Evolutionary conservation across 2,888 invertebrate species (phyloP).

Genomic region (Priocnemis perturbator): DNA sequence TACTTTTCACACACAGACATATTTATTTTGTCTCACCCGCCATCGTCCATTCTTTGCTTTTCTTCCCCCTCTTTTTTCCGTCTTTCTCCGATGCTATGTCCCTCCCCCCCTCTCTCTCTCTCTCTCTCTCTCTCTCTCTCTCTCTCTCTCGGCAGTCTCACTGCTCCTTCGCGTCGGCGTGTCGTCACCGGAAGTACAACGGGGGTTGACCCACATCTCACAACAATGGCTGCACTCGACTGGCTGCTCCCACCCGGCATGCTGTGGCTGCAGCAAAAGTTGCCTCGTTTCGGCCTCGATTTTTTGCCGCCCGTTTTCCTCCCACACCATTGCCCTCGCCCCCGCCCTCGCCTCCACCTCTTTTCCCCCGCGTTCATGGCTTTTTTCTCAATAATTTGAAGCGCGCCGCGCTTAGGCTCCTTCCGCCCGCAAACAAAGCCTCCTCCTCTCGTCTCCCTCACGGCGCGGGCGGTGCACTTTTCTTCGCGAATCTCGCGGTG

Average conservation of each 20-base stretch:
- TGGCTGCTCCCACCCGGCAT: conserved; percentile 47
- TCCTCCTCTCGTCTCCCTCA: no score
- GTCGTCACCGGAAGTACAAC: conserved; percentile 60
- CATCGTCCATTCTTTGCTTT: background rate
- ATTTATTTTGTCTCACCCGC: conserved; percentile 12
- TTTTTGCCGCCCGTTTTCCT: conserved; percentile 24
- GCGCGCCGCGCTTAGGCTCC: conserved; percentile 26
- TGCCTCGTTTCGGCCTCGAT: conserved; percentile 42
- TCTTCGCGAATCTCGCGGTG: conserved; percentile 27
- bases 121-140: conserved; percentile 12
- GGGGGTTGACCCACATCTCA: conserved; percentile 62
- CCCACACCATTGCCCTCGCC: background rate
- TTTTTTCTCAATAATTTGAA: conserved; percentile 40
- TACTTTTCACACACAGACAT: background rate
- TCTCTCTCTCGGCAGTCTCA: background rate
- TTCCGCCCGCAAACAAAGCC: conserved; percentile 19
- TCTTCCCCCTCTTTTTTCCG: background rate
- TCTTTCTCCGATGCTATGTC: background rate
- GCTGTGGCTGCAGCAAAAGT: conserved; percentile 38
- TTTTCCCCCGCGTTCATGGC: no score
- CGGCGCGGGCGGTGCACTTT: no score
- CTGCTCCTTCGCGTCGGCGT: conserved; percentile 32
- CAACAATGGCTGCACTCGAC: conserved; percentile 64
- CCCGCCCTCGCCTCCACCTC: background rate
- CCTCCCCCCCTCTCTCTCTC: conserved; percentile 14